These are phyloP conservation scores for Periophthalmodon schlosseri DNA, from an alignment of 2,113 vertebrate genomes.

Conservation along the genomic window DNA sequence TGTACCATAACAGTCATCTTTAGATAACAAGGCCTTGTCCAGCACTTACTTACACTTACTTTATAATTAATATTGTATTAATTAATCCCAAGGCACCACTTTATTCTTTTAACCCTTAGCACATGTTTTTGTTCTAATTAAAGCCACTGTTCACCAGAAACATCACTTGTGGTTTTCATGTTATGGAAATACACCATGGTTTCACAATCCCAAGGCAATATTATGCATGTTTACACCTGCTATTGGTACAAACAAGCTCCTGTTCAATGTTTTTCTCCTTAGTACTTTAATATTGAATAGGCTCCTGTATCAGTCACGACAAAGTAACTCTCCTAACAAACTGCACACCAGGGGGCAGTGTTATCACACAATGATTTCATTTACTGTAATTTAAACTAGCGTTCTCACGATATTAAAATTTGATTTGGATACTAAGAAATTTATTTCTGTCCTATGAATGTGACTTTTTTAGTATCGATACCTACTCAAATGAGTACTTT, in stretches of 20 bases:
- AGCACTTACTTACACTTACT: not conserved
- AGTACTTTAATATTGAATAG: not conserved
- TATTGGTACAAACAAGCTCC: not conserved
- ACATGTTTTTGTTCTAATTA: slow-evolving; percentile 14
- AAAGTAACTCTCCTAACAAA: not conserved
- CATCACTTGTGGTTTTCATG: slow-evolving; percentile 27
- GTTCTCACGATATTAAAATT: too few relatives aligned
- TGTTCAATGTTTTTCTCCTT: not conserved
- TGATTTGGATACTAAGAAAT: too few relatives aligned
- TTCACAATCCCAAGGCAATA: slow-evolving; percentile 35
- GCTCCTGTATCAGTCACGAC: not conserved
- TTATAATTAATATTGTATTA: not conserved
- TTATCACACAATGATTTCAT: slow-evolving; percentile 12
- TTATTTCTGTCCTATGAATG: too few relatives aligned
- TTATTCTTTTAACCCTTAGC: slow-evolving; percentile 35
- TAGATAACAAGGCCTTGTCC: not conserved
- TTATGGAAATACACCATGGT: slow-evolving; percentile 57
- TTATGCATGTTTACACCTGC: slow-evolving; percentile 24
- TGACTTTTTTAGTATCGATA: too few relatives aligned
- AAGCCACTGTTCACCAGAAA: slow-evolving; percentile 23
- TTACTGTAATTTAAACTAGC: too few relatives aligned
- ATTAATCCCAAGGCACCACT: slow-evolving; percentile 4
- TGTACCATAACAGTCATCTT: not conserved
- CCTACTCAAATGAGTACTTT: too few relatives aligned
- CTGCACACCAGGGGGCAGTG: slow-evolving; percentile 74